Percentiles rank a stretch among this genome's conserved stretches.
Evolutionary conservation across 2,888 invertebrate genomes (phyloP).

Genomic region (Coenonympha glycerion): DNA sequence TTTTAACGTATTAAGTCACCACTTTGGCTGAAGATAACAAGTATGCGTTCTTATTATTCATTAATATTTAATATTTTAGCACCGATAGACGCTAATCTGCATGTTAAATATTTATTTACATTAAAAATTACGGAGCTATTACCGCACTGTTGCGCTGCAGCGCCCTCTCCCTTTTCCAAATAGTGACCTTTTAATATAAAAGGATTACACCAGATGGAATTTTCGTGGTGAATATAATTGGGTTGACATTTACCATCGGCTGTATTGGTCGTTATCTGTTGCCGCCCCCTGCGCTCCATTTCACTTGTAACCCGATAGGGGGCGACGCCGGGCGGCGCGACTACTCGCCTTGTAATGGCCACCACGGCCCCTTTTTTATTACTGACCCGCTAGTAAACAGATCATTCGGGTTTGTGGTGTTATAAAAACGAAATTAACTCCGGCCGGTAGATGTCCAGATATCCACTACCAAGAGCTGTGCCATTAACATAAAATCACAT

Average conservation of each 20-base stretch:
- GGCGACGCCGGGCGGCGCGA: constrained; percentile 61
- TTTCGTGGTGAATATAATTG: constrained; percentile 40
- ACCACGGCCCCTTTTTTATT: constrained; percentile 74
- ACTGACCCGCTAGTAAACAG: constrained; percentile 77
- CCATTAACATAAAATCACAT: constrained; percentile 60
- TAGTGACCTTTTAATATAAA: not conserved
- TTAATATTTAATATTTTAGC: too few relatives aligned
- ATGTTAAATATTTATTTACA: too few relatives aligned
- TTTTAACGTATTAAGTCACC: too few relatives aligned
- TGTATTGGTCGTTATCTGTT: constrained; percentile 71
- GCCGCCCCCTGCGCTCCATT: constrained; percentile 70
- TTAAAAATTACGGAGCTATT: too few relatives aligned
- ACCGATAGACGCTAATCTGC: too few relatives aligned
- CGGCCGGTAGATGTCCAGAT: constrained; percentile 67
- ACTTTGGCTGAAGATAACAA: too few relatives aligned
- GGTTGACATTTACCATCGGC: constrained; percentile 59
- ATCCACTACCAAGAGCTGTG: constrained; percentile 50
- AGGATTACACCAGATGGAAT: constrained; percentile 16
- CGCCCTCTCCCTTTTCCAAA: too few relatives aligned
- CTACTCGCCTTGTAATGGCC: constrained; percentile 68
- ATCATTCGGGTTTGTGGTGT: constrained; percentile 76
- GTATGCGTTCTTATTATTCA: too few relatives aligned
- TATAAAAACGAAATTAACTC: constrained; percentile 76
- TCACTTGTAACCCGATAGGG: constrained; percentile 75
- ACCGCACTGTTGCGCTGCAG: too few relatives aligned